Base-by-base conservation (phyloP, 2,797 vertebrate species). In the Halcyon chelicuti region DNA sequence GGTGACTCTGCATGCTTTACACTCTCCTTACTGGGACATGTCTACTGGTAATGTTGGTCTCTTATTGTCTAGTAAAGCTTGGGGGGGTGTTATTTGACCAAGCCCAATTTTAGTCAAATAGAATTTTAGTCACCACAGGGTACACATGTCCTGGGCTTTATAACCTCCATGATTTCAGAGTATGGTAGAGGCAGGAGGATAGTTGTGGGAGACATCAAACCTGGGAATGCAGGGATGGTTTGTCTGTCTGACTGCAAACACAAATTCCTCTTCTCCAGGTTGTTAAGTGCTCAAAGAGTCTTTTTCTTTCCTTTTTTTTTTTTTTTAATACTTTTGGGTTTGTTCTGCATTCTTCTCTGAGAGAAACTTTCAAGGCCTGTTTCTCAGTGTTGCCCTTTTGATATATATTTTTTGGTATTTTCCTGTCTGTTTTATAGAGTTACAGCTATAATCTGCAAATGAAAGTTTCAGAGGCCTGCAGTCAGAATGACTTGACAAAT, bases 1-100 rank as follows among this genome's bases (percentile, higher is more conserved):
- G 99, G 99, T 93, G 99, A 99, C 97, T 99, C 99, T 10, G 99
- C 99, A 75, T 99, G 99, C 96, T 99, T 99, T 98, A 99, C 99
- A 1, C 97, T 99, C 93, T 99, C 99, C 18, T 98, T 99, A 96
- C 98, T 99, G 97, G 99, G 99, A 94, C 99, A 99, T 97, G 99
- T 99, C 95, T 99, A 99, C 98, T 99, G 99, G 99, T 99, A 98
- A 97, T 93, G 67, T 77, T 88, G 28, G 11, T 31, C 65, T 86
- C 76, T 47, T 52, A 80, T 71, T 88, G 16, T 47, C 46, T 81
- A 21, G 6, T 81, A 13, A 81, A 90, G 5, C 13, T 49, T 62
- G 55, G 28, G 22, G 1, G 20, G 5, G 1, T 18, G 16, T 75
- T 25, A 15, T 31, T 81, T 86, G 60, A 9, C 44, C 23, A 23